A percentile compares a stretch with the other conserved stretches of the same genome.
These are phyloP conservation scores for Lamprotornis superbus DNA, from an alignment of 2,113 vertebrate genomes.

Conservation along the genomic window DNA sequence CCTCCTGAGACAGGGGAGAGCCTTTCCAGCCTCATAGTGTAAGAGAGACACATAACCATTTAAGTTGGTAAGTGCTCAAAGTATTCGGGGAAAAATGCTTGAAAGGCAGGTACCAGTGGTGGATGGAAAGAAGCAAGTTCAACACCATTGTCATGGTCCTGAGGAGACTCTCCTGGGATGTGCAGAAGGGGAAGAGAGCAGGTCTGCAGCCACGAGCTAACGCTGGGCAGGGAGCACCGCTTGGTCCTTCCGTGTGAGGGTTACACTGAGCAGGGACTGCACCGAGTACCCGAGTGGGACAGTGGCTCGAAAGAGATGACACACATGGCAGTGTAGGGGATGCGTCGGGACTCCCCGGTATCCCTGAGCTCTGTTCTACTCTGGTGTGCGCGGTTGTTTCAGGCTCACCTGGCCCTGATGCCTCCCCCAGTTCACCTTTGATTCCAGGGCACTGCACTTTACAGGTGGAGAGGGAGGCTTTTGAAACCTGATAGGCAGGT, in stretches of 20 bases:
- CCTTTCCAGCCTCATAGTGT: not conserved
- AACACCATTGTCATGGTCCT: rapidly evolving
- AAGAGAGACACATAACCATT: not conserved
- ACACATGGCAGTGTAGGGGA: rapidly evolving
- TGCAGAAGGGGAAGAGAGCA: rapidly evolving
- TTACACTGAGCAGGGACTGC: not conserved
- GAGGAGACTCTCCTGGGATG: not conserved
- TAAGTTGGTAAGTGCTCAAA: not conserved
- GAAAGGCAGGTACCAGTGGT: not conserved
- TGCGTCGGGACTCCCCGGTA: not conserved
- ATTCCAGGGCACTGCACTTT: rapidly evolving
- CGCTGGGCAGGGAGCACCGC: rapidly evolving
- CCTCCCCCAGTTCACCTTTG: not conserved
- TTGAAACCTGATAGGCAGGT: not conserved
- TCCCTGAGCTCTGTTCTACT: not conserved
- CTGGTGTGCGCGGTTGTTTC: not conserved
- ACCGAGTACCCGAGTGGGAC: rapidly evolving
- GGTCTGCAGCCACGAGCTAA: rapidly evolving
- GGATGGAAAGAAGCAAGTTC: not conserved
- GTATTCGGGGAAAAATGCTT: not conserved
- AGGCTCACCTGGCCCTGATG: not conserved
- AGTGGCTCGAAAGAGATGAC: rapidly evolving
- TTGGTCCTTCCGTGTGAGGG: rapidly evolving
- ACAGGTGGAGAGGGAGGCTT: not conserved
- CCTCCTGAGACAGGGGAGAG: not conserved